phyloP scores from a whole-genome alignment of 2,113 vertebrate genomes.

The Silurus asotus region DNA sequence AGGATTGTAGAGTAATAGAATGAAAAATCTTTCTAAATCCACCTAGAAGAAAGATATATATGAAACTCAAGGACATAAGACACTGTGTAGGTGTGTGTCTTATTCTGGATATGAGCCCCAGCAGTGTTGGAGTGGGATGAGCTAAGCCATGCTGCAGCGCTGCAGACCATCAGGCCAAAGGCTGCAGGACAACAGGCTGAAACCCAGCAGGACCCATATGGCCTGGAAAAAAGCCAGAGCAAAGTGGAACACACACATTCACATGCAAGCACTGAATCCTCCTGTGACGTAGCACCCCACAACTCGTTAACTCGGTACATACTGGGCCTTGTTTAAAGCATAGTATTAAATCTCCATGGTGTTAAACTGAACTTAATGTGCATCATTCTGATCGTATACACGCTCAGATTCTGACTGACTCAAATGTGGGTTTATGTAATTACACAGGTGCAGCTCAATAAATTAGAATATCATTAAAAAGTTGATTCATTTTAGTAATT shows the following conservation, averaged over 20 bases:
- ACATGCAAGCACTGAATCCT: conserved; percentile 29
- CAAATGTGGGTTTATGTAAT: neutral
- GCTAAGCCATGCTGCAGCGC: conserved; percentile 41
- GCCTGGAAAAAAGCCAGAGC: conserved; percentile 59
- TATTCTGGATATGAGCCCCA: conserved; percentile 53
- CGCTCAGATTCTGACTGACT: neutral
- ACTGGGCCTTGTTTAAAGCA: neutral
- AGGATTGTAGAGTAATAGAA: neutral
- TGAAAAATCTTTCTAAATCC: neutral
- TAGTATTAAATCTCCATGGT: neutral
- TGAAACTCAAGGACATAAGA: conserved; percentile 54
- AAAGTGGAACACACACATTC: conserved; percentile 38
- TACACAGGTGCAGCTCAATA: too few relatives aligned
- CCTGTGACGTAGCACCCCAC: neutral
- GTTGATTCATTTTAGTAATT: too few relatives aligned
- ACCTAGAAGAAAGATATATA: conserved; percentile 23
- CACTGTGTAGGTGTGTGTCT: conserved; percentile 29
- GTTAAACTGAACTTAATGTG: neutral
- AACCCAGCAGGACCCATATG: conserved; percentile 77
- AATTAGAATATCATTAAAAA: too few relatives aligned
- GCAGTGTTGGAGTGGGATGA: conserved; percentile 50
- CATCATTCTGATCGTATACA: neutral
- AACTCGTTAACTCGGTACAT: neutral
- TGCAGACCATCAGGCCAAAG: conserved; percentile 59
- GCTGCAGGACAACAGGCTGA: conserved; percentile 64